phyloP scores from a whole-genome alignment of 92 coral and sea anemone genomes.

The Metridium senile region DNA sequence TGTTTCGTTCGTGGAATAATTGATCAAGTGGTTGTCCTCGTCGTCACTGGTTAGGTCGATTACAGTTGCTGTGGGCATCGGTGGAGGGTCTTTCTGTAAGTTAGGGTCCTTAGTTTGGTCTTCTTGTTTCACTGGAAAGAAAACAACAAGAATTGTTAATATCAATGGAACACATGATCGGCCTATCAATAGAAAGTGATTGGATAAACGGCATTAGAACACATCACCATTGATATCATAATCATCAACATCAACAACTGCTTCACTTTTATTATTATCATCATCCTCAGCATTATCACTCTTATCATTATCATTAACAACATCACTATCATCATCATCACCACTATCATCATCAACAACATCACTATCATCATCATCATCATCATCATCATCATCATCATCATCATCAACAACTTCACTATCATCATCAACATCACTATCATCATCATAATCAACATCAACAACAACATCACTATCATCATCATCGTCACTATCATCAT shows the following conservation, averaged over 20 bases:
- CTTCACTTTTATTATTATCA: too few relatives aligned
- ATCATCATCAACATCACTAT: constrained; percentile 27
- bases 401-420: neutral
- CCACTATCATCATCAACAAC: neutral
- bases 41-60: constrained; percentile 62
- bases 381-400: neutral
- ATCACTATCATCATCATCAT: neutral
- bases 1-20: neutral
- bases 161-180: constrained; percentile 18
- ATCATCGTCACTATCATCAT: constrained; percentile 38
- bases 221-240: too few relatives aligned
- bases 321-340: too few relatives aligned
- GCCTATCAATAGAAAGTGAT: neutral
- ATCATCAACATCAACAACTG: too few relatives aligned
- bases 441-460: constrained; percentile 64
- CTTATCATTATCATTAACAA: too few relatives aligned
- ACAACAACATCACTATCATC: constrained; percentile 56
- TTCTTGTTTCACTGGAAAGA: constrained; percentile 10
- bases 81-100: constrained; percentile 18
- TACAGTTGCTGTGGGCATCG: constrained; percentile 6
- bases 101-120: neutral
- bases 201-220: too few relatives aligned
- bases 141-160: neutral
- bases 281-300: too few relatives aligned
- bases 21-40: constrained; percentile 28